Evolutionary conservation across 2,797 vertebrate species (phyloP).

Genomic region (Austrolebias charrua): DNA sequence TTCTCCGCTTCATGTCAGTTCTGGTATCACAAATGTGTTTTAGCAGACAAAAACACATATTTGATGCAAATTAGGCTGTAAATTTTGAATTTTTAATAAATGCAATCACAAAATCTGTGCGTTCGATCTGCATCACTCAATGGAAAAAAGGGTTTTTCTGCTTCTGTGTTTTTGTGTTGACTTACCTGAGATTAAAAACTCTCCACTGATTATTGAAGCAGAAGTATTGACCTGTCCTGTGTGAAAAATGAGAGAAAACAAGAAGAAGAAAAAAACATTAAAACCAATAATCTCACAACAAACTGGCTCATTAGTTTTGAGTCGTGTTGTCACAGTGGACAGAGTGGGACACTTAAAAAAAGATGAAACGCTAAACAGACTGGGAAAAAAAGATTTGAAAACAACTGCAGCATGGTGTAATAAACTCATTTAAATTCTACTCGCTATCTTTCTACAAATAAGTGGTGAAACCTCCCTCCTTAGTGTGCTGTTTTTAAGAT

Average conservation of each 20-base stretch:
- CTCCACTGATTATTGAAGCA: slow-evolving; percentile 31
- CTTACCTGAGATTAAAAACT: slow-evolving; percentile 45
- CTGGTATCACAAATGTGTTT: no score
- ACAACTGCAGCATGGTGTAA: background rate
- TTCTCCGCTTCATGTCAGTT: no score
- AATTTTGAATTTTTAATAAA: no score
- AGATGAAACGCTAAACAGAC: slow-evolving; percentile 3
- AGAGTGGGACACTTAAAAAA: background rate
- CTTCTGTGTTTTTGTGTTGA: background rate
- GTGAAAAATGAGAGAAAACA: background rate
- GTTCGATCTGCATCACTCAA: background rate
- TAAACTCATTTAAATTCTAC: slow-evolving; percentile 28
- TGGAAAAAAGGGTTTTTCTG: background rate
- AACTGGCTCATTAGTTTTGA: background rate
- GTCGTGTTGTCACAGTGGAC: background rate
- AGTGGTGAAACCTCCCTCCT: slow-evolving; percentile 28
- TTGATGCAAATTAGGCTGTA: no score
- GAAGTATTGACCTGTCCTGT: slow-evolving; percentile 38
- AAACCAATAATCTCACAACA: background rate
- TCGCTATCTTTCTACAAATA: slow-evolving; percentile 35
- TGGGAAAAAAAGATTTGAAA: no score
- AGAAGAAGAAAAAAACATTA: background rate
- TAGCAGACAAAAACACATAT: no score
- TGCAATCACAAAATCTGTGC: no score
- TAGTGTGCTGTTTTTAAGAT: slow-evolving; percentile 48